phyloP scores from a whole-genome alignment of 64 coral and sea anemone genomes.

The Exaiptasia diaphana region DNA sequence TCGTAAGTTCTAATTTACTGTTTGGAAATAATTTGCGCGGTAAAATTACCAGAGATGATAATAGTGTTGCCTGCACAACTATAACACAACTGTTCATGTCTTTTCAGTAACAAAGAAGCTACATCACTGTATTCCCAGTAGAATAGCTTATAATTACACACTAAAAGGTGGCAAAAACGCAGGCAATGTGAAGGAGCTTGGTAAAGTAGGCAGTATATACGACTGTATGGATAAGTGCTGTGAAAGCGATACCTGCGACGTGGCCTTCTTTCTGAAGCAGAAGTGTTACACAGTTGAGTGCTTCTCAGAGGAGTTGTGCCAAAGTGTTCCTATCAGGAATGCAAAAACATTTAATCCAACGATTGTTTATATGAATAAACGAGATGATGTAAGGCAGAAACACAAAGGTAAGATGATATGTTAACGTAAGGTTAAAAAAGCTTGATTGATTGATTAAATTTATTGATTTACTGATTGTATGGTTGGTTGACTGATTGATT shows the following conservation, averaged over 20 bases:
- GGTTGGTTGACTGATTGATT: no score
- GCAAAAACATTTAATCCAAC: conserved; percentile 68
- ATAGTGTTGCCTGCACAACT: no score
- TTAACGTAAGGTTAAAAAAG: no score
- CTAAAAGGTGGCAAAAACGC: conserved; percentile 85
- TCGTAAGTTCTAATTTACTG: no score
- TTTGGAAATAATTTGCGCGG: no score
- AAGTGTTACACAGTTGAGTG: conserved; percentile 83
- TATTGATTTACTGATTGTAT: neutral
- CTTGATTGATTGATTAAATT: no score
- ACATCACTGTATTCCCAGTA: conserved; percentile 76
- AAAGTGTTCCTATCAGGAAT: conserved; percentile 52
- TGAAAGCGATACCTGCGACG: conserved; percentile 56
- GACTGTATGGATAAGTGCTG: conserved; percentile 96
- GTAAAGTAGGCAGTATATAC: conserved; percentile 62
- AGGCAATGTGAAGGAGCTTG: conserved; percentile 73
- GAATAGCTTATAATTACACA: conserved; percentile 77
- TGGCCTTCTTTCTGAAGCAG: conserved; percentile 67
- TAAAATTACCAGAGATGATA: no score
- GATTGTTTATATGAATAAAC: conserved; percentile 83
- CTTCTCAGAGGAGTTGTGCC: conserved; percentile 87
- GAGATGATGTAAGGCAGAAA: conserved; percentile 61
- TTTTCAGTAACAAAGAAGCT: conserved; percentile 37
- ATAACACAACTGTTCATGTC: no score
- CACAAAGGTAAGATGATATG: conserved; percentile 61